phyloP scores from a whole-genome alignment of 2,888 invertebrate species.

The Biston betularia region DNA sequence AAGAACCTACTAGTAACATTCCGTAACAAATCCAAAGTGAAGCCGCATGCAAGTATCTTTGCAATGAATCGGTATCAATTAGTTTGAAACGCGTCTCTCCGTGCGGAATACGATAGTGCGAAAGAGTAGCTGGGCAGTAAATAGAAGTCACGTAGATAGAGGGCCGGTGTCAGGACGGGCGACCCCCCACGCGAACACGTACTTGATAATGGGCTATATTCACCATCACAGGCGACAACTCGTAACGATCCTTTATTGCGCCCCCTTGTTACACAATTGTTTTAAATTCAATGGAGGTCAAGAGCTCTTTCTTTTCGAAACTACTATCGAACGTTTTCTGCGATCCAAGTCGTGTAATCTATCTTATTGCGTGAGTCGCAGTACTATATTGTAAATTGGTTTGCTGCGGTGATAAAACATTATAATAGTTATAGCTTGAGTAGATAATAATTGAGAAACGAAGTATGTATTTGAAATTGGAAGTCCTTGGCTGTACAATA shows the following conservation, averaged over 20 bases:
- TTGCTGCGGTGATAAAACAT: constrained; percentile 22
- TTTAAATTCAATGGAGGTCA: constrained; percentile 65
- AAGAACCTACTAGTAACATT: no score
- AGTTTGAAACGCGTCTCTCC: not conserved
- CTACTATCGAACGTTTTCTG: constrained; percentile 25
- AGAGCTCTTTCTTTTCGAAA: constrained; percentile 57
- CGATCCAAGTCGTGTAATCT: constrained; percentile 28
- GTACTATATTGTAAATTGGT: constrained; percentile 17
- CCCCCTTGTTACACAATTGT: constrained; percentile 65
- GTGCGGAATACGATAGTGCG: not conserved
- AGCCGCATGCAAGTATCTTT: no score
- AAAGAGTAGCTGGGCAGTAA: not conserved
- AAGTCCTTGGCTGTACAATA: constrained; percentile 9
- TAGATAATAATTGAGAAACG: constrained; percentile 11
- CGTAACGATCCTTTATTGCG: constrained; percentile 57
- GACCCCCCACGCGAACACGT: constrained; percentile 71
- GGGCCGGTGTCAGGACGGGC: constrained; percentile 45
- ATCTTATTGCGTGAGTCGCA: constrained; percentile 33
- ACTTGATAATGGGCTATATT: constrained; percentile 76
- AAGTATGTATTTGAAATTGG: not conserved
- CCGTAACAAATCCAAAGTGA: no score
- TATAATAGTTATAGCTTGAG: constrained; percentile 2
- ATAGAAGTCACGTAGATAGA: constrained; percentile 44
- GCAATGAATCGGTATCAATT: no score
- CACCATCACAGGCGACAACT: constrained; percentile 62